Evolutionary conservation across 2,888 invertebrate genomes (phyloP), one percentile per base, ranked within the genome.

Genomic region (Drosophila seclusa): DNA sequence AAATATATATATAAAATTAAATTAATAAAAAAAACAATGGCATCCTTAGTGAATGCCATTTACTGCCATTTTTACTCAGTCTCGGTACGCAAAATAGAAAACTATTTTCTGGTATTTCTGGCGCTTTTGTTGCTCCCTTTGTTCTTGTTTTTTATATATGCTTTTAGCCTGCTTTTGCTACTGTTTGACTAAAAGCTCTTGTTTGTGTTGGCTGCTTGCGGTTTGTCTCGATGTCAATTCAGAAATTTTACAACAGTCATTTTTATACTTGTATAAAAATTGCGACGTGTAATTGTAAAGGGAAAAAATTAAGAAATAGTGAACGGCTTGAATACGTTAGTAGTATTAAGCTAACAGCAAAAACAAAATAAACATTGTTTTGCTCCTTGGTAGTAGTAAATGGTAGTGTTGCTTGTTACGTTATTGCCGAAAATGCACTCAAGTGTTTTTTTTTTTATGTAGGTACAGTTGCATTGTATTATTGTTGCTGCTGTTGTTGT

Each of bases 71-170:
- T 66, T 68, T 70, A 75, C 82, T 89, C 87, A 87, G 87, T 89
- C 89, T 87, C 85, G 72, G 68, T 83, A 63, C 52, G 80, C 87
- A 87, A 87, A 80, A 87, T 81, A 83, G 68, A 87, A 79, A 82
- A 78, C 78, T 78, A 80, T 82, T 70, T 68, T 80, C 42, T 61
- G 49, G 68, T 81, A 73, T 80, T 78, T 74, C 68, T 78, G 76
- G 63, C 67, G 57, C 74, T 73, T 79, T n/a, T 45, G 45, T 80
- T 84, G 80, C 82, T 84, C 84, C 83, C 72, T 79, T 84, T 71
- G 67, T 79, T 74, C 38, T 50, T 59, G n/a, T 57, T 42, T 59
- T 61, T 52, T 68, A 50, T 54, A 54, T 53, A 36, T 50, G 55
- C 54, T 57, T 40, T 69, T 76, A 60, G 60, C 63, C 49, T 71